Base-by-base conservation (phyloP, 2,113 vertebrate genomes). In the Stigmatopora nigra region DNA sequence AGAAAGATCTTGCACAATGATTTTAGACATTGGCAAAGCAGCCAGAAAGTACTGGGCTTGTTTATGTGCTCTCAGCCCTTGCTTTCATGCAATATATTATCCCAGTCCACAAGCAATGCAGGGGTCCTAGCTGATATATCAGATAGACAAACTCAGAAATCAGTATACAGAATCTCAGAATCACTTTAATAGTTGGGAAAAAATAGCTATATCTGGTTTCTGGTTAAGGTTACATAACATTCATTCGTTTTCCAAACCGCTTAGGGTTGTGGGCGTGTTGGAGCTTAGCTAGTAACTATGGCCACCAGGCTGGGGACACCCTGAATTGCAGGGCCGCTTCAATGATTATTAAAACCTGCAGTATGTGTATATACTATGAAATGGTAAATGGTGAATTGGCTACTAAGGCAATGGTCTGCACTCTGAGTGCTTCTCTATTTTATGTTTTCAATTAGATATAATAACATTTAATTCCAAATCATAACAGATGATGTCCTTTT, bases 1-100 rank as follows among this genome's bases (percentile, higher is more conserved):
- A 67, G 72, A 77, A 67, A 74, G 67, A 80, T 71, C 58, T 47
- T 67, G 64, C 65, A 67, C 55, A 64, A 76, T 77, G 68, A 70
- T 72, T 69, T 75, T 60, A 65, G 70, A 77, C 51, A 19, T 64
- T 47, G 81, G 57, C 71, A 72, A 79, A 73, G 84, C 69, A 75
- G 76, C 52, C 60, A 55, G 59, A 75, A 73, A 84, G 64, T 78
- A 71, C 71, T 72, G 72, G 72, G 74, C 68, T 77, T 81, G 72
- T 77, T 80, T 78, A 56, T 49, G 13, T 64, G 52, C 63, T 78
- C 72, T 71, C 67, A 71, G 53, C 41, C 25, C 61, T 68, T 57
- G 47, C 72, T 68, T 64, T 25, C 56, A 35, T 63, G 51, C 57
- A 38, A 41, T 59, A n/a, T 11, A 60, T n/a, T n/a, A 60, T 41